Evolutionary conservation across 2,797 vertebrate genomes (phyloP).

Genomic region (Cheirogaleus major): DNA sequence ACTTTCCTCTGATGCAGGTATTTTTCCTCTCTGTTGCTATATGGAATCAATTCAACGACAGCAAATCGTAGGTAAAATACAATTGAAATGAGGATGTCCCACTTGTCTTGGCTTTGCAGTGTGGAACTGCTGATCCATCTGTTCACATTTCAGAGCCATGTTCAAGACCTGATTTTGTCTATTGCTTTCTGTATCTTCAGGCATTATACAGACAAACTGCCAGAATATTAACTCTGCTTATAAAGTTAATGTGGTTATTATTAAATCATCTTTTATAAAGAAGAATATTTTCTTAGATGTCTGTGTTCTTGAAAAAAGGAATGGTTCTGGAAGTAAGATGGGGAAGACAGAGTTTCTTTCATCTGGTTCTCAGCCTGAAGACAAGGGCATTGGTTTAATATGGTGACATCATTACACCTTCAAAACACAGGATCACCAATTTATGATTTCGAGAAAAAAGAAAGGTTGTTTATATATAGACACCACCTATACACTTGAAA

Average conservation of each 20-base stretch:
- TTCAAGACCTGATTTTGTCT: neutral
- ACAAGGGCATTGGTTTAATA: neutral
- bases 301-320: conserved; percentile 6
- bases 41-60: neutral
- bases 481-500: neutral
- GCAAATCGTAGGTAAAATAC: neutral
- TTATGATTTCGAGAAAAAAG: neutral
- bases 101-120: neutral
- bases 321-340: neutral
- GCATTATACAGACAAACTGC: neutral
- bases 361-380: neutral
- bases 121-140: neutral
- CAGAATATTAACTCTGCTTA: neutral
- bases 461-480: neutral
- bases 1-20: neutral
- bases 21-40: neutral
- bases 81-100: neutral
- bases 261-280: neutral
- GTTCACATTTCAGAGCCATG: neutral
- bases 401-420: neutral
- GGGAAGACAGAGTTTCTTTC: neutral
- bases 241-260: neutral
- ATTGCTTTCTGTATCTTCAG: neutral
- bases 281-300: conserved; percentile 15
- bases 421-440: neutral